Base-by-base conservation (phyloP, 2,888 invertebrate genomes). In the Dusona sp. region DNA sequence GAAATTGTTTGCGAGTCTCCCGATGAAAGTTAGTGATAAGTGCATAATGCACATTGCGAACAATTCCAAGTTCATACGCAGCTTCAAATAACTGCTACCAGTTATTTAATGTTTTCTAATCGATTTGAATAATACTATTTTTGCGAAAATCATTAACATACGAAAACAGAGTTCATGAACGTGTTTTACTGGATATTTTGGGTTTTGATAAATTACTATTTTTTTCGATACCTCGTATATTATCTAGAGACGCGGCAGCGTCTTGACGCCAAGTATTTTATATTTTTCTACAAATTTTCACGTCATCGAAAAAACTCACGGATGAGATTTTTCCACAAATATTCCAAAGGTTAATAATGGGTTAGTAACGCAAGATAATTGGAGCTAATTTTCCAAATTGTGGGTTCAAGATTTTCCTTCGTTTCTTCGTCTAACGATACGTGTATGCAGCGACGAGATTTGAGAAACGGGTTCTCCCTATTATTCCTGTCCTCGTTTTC, bases 371-470 rank as follows among this genome's bases (percentile, higher is more conserved):
- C 42, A 67, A 68, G 70, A 82, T 84, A 84, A 82, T 70, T 84
- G 75, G 84, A 75, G 65, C 79, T 82, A 84, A 87, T 87, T 87
- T 87, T 84, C 84, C 57, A 68, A 87, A 84, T 78, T 82, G 51
- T 22, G 57, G 81, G 86, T 72, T 79, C 64, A 25, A 68, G 25
- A 70, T 84, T 84, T 87, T 79, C 64, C 83, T 33, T 45, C 68
- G 78, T 78, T 78, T 78, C 51, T 79, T 78, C 22, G 67, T 68
- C 45, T 42, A 82, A 81, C 73, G 74, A 74, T 68, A 65, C 54
- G 25, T 36, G 9, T 51, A 51, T 7, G 33, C n/a, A 61, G 22
- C 11, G 33, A 74, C 54, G 33, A 42, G 57, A 57, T 75, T 79
- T 64, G 42, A 84, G 65, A 87, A 89, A 83, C 87, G 75, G 79